These are phyloP conservation scores for Gallinago solitaria DNA, from an alignment of 2,797 vertebrate species.

Conservation along the genomic window DNA sequence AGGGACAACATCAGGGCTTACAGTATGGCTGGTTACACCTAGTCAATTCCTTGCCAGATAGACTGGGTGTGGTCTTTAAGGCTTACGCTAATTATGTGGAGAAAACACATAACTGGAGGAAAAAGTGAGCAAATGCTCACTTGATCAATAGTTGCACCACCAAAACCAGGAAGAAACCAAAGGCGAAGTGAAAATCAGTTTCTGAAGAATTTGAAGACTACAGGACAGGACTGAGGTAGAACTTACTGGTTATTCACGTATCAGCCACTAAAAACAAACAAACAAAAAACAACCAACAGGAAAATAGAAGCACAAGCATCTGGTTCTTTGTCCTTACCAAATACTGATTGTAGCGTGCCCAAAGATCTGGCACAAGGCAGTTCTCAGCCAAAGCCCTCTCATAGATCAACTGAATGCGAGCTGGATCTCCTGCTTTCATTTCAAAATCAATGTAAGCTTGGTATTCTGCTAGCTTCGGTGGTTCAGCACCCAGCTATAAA, in stretches of 20 bases:
- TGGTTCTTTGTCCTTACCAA: constrained; percentile 82
- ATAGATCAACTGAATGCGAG: constrained; percentile 90
- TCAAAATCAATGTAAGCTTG: constrained; percentile 94
- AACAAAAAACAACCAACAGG: neutral
- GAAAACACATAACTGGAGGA: neutral
- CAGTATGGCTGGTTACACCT: neutral
- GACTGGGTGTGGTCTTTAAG: neutral
- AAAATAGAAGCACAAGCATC: neutral
- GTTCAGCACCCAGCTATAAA: constrained; percentile 87
- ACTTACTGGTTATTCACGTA: neutral
- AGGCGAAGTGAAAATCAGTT: neutral
- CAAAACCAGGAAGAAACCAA: neutral
- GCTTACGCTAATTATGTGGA: neutral
- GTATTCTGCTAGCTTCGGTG: constrained; percentile 92
- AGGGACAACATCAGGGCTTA: neutral
- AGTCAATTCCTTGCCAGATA: neutral
- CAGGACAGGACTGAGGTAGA: neutral
- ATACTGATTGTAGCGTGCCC: constrained; percentile 92
- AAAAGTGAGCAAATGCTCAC: neutral
- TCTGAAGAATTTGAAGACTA: neutral
- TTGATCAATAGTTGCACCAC: neutral
- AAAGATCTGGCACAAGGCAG: constrained; percentile 96
- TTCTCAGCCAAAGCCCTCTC: constrained; percentile 95
- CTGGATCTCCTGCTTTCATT: constrained; percentile 91
- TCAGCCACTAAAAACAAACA: neutral